phyloP scores from a whole-genome alignment of 2,113 vertebrate genomes.

The Genyomyrus donnyi region DNA sequence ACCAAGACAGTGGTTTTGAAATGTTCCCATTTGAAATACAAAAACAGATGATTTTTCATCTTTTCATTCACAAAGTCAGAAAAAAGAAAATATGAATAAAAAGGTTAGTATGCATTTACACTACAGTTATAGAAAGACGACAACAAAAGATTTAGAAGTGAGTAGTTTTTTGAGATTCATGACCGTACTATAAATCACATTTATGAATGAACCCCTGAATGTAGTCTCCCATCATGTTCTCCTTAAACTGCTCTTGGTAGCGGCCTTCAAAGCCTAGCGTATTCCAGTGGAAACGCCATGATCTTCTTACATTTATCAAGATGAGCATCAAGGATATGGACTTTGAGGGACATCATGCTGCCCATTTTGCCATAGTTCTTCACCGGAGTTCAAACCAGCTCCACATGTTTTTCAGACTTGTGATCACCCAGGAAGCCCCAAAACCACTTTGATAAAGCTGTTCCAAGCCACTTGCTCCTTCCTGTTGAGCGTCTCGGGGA shows the following conservation, averaged over 20 bases:
- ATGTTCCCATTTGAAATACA: neutral
- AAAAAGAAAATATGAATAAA: neutral
- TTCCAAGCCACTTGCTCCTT: neutral
- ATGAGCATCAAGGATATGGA: neutral
- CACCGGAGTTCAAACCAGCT: neutral
- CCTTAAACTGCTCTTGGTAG: neutral
- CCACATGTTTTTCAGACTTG: too few species aligned
- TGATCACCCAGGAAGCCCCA: too few species aligned
- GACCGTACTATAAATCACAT: neutral
- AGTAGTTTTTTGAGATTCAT: neutral
- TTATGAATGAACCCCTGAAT: neutral
- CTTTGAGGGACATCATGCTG: neutral
- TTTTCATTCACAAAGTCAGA: neutral
- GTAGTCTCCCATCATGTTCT: neutral
- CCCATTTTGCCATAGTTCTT: neutral
- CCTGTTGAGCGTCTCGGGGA: neutral
- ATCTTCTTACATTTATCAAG: neutral
- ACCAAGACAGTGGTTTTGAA: neutral
- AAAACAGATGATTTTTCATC: too few species aligned
- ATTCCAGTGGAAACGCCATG: neutral
- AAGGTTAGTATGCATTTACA: too few species aligned
- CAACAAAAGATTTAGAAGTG: neutral
- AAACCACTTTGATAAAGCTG: neutral
- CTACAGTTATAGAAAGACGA: neutral
- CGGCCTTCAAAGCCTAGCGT: neutral